Evolutionary conservation across 2,797 vertebrate species (phyloP), one percentile per base, ranked within the genome.

Genomic region (Limnodromus scolopaceus): DNA sequence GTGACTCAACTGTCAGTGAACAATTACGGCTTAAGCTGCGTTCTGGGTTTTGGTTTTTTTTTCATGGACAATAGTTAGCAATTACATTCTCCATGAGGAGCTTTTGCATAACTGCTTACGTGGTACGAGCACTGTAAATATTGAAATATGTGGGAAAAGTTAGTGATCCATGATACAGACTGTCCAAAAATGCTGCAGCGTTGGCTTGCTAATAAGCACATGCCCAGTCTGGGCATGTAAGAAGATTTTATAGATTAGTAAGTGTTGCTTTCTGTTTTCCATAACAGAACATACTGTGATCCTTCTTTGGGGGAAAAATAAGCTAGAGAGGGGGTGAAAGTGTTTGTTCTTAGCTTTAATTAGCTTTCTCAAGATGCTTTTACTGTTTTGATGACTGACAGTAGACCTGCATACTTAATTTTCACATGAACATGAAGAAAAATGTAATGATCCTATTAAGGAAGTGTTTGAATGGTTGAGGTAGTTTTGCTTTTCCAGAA

Each of bases 261-360:
- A 96, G 80, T 89, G 63, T 81, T 94, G 84, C 54, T 93, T 94
- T 91, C 87, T 74, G 64, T 87, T 94, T 94, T 39, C 77, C 53
- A 9, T 54, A 76, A 74, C 82, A 64, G 72, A 89, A 93, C 89
- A 96, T 95, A 61, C 81, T 96, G 93, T 87, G 87, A 92, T 66
- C 89, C 83, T 92, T 71, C 89, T 91, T 83, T 93, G 6, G 86
- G 88, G 93, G 95, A 92, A 96, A 96, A 96, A 90, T 93, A 91
- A 85, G 36, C 71, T 93, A 84, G 30, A 92, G 91, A 96, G 91
- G 93, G 87, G 94, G 90, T 95, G 95, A 84, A 96, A 94, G 85
- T 93, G 95, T 97, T 96, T 96, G 94, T 96, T 94, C 95, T 90
- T 81, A 80, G 92, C 92, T 96, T 95, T 96, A 95, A 95, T 97